Evolutionary conservation across 2,888 invertebrate species (phyloP), one percentile per base, ranked within the genome.

Genomic region (Cheilosia vernalis): DNA sequence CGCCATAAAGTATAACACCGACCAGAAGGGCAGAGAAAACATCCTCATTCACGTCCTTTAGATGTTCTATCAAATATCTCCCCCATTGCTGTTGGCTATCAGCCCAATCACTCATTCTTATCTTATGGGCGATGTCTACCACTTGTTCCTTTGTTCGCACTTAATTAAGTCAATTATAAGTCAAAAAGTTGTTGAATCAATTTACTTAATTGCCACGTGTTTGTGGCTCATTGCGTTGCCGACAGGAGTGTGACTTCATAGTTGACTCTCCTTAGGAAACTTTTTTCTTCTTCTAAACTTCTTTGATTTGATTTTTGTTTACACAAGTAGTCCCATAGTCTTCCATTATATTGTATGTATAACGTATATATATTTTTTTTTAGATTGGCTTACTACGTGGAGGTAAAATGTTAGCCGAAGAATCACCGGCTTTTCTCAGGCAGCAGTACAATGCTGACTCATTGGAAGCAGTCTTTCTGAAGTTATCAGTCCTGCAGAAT

Each of bases 361-460:
- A 33, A 60, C 74, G 53, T 30, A 9, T 9, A 2, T 30, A 0
- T 30, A 2, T 30, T 10, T 51, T 74, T 37, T 69, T 73, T 55
- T 73, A 96, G 96, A 97, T 97, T 89, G 97, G 97, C 0, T 92
- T 97, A 9, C 95, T 97, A 95, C 94, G 97, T 85, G 96, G 97
- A 17, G 97, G 97, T 4, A 94, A 94, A 88, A 96, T 97, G 92
- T 91, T 97, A n/a, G 97, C 97, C 0, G 97, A 97, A 90, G 96
- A 97, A 90, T 94, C 96, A 0, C 97, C 97, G 1, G 93, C 92
- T n/a, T 94, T 93, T 76, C 92, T 97, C 17, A 94, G 97, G 87
- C 93, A 94, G 56, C 94, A 95, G 87, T 96, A 96, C 91, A 94
- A 94, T 79, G 94, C 95, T 0, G 95, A 95, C 24, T 96, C 95